Evolutionary conservation across 1,140 invertebrate genomes (phyloP).

Genomic region (Meloidogyne hapla): DNA sequence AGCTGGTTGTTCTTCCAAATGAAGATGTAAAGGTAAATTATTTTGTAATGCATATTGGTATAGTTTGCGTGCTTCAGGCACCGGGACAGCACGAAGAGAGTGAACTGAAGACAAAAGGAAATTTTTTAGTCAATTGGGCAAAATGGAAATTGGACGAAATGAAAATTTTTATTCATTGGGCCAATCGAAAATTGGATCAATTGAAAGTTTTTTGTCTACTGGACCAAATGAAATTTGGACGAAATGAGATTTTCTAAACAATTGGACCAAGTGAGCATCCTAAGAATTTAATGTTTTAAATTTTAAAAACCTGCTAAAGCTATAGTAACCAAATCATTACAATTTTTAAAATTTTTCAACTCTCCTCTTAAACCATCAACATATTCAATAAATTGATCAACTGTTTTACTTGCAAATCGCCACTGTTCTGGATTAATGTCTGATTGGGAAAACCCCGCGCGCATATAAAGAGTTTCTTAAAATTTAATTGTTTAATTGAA

Average conservation of each 20-base stretch:
- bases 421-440: conserved; percentile 44
- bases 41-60: conserved; percentile 42
- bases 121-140: no score
- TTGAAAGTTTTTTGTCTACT: neutral
- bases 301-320: conserved; percentile 53
- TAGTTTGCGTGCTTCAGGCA: conserved; percentile 37
- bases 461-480: conserved; percentile 45
- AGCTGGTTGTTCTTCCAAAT: conserved; percentile 60
- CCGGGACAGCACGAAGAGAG: conserved; percentile 56
- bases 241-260: neutral
- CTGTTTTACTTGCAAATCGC: conserved; percentile 39
- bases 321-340: conserved; percentile 34
- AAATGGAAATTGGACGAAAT: neutral
- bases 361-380: conserved; percentile 26
- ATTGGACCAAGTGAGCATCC: neutral
- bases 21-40: conserved; percentile 55
- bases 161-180: no score
- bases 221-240: neutral
- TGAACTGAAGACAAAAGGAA: conserved; percentile 48
- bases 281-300: neutral
- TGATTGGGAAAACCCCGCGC: conserved; percentile 42
- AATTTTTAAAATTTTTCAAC: neutral
- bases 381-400: conserved; percentile 47
- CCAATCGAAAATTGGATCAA: neutral
- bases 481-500: neutral